Percentiles rank a stretch among this genome's conserved stretches.
Conservation (phyloP, 2,888 invertebrate species). For the Sarcophaga caerulescens region DNA sequence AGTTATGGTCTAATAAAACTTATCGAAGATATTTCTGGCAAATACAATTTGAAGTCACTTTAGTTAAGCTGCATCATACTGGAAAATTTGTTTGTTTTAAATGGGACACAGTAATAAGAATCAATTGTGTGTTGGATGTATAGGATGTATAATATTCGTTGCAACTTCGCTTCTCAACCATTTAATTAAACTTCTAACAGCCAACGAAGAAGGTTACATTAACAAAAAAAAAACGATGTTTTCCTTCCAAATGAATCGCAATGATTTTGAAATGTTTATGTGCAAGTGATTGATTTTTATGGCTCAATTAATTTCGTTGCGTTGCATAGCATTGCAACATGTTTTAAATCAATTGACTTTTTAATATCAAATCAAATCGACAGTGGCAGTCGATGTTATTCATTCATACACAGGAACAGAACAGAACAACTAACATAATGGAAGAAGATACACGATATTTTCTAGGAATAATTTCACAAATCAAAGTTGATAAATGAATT, state of each 20-base stretch:
- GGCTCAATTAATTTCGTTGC: constrained; percentile 38
- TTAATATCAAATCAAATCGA: not conserved
- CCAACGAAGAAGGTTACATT: not conserved
- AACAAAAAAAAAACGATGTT: not conserved
- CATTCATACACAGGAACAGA: no score
- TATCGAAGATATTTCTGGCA: no score
- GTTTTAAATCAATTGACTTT: constrained; percentile 28
- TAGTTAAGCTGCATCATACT: no score
- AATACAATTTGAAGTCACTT: no score
- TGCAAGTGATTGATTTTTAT: constrained; percentile 27
- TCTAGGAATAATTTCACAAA: not conserved
- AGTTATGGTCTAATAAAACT: no score
- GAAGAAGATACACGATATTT: not conserved
- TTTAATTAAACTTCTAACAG: no score
- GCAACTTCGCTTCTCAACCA: no score
- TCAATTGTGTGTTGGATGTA: no score
- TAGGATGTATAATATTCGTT: no score
- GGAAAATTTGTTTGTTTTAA: no score
- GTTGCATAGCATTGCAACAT: not conserved
- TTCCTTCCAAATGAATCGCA: constrained; percentile 1
- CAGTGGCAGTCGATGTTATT: not conserved
- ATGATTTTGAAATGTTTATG: constrained; percentile 34
- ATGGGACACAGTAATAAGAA: no score
- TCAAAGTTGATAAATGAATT: constrained; percentile 4
- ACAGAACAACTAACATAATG: no score